Conservation (phyloP, 2,113 vertebrate species). For the Merops nubicus region DNA sequence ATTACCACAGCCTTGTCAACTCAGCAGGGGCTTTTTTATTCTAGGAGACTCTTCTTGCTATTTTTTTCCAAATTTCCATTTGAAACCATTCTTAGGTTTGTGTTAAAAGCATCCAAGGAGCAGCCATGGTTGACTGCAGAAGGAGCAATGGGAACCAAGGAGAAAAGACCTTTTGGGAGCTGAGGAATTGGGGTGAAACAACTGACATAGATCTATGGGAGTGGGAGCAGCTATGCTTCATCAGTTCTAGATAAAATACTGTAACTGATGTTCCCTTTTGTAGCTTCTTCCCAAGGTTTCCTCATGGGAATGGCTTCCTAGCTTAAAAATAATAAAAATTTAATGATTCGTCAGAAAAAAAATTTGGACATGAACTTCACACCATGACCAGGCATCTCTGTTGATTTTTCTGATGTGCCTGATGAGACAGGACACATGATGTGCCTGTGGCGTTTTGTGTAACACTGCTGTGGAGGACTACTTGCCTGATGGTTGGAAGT, state of each 20-base stretch:
- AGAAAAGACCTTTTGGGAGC: background rate
- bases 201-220: background rate
- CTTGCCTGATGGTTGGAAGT: background rate
- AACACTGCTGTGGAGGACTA: background rate
- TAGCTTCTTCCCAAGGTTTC: background rate
- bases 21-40: background rate
- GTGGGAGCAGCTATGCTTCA: background rate
- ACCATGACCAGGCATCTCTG: background rate
- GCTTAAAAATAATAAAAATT: background rate
- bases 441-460: background rate
- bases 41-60: background rate
- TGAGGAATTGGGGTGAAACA: background rate
- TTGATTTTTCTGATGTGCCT: background rate
- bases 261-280: background rate
- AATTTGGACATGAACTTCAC: background rate
- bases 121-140: accelerated
- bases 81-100: background rate
- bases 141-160: background rate
- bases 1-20: background rate
- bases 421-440: background rate
- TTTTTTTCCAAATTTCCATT: background rate
- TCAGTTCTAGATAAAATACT: background rate
- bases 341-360: background rate
- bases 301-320: background rate
- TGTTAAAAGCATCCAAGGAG: background rate